Base-by-base conservation (phyloP, 2,797 vertebrate species). In the Sebastes minor region DNA sequence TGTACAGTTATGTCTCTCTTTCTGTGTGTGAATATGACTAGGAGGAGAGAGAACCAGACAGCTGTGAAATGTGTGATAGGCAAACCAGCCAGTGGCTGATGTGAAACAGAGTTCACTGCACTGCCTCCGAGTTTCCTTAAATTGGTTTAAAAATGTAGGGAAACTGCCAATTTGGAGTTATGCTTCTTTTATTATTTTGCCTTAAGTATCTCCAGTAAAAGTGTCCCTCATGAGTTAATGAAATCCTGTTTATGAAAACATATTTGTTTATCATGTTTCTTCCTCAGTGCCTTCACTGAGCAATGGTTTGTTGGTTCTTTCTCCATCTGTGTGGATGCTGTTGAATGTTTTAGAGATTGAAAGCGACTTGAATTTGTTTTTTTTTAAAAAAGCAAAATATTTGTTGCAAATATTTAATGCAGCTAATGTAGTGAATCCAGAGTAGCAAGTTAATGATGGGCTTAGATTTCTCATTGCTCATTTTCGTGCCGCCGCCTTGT, bases 1-100 rank as follows among this genome's bases (percentile, higher is more conserved):
- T 72, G 62, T 80, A 38, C 66, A 74, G 35, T 70, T 53, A 66
- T 59, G 71, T 72, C 55, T 86, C 53, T 64, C n/a, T 72, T 16
- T 86, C 38, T 62, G n/a, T 63, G 67, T 52, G 32, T 59, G 65
- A 76, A 28, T 61, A 10, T 57, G 83, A 59, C 64, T 71, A 9
- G 20, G 23, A 25, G 64, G 62, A 49, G 32, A 66, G 67, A 20
- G 64, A 76, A 18, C 2, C 42, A 84, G 80, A 65, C 59, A 60
- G 65, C 66, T 78, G 73, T 74, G 33, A 70, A 56, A 64, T 63
- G 69, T 80, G 61, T 73, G 77, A 71, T 62, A 32, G 63, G 20
- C 28, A 32, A 38, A 59, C 56, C n/a, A 55, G 80, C 76, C 75
- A 20, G 33, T 63, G 74, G 66, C 64, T 25, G 38, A 28, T 69